phyloP scores from a whole-genome alignment of 1,140 invertebrate genomes.

The Drosophila mojavensis region DNA sequence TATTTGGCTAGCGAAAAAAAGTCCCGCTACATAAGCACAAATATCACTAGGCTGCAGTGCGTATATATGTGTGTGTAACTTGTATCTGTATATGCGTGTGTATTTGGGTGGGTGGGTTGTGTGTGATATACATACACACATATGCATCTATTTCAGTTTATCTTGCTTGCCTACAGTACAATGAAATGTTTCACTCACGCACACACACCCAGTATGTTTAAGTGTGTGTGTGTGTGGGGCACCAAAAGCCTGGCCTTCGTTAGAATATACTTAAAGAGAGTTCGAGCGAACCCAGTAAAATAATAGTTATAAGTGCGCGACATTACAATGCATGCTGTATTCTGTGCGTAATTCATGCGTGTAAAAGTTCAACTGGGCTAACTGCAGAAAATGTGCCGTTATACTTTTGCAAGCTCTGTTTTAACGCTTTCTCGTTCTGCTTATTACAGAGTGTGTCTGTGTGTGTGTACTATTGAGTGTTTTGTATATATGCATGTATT shows the following conservation, averaged over 20 bases:
- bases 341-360: slow-evolving; percentile 43
- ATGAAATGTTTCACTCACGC: background rate
- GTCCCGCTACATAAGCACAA: slow-evolving; percentile 16
- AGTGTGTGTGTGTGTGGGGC: background rate
- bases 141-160: slow-evolving; percentile 1
- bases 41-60: slow-evolving; percentile 20
- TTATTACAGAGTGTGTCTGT: background rate
- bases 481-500: slow-evolving; percentile 42
- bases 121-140: slow-evolving; percentile 25
- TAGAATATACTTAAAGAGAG: background rate
- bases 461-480: slow-evolving; percentile 35
- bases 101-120: slow-evolving; percentile 21
- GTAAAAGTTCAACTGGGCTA: slow-evolving; percentile 35
- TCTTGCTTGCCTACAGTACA: background rate
- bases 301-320: background rate
- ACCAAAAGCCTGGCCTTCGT: background rate
- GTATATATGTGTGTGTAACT: slow-evolving; percentile 12
- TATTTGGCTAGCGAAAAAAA: slow-evolving; percentile 20
- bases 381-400: slow-evolving; percentile 1
- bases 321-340: slow-evolving; percentile 7
- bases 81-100: slow-evolving; percentile 7
- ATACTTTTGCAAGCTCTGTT: slow-evolving; percentile 7
- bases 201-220: background rate
- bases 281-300: background rate
- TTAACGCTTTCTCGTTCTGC: slow-evolving; percentile 14